Conservation (phyloP, 2,888 invertebrate species). For the Abrostola tripartita region DNA sequence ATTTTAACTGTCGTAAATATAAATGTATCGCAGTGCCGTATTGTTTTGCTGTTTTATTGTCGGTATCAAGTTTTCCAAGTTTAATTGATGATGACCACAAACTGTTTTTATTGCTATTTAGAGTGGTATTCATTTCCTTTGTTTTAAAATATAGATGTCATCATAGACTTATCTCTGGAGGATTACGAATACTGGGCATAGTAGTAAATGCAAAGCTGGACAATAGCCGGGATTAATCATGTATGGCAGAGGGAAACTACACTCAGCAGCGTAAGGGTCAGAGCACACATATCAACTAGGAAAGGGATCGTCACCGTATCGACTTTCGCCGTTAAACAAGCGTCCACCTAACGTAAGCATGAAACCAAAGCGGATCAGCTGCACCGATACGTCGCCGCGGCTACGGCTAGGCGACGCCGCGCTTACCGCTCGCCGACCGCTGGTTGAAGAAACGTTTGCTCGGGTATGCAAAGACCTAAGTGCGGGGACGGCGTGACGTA, state of each 20-base stretch:
- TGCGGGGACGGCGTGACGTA: too few relatives aligned
- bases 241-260: conserved; percentile 5
- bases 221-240: conserved; percentile 7
- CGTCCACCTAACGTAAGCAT: too few relatives aligned
- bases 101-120: conserved; percentile 40
- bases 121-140: conserved; percentile 14
- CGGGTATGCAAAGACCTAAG: too few relatives aligned
- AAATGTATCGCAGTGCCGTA: conserved; percentile 61
- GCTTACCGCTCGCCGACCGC: too few relatives aligned
- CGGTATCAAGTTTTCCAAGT: conserved; percentile 61
- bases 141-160: conserved; percentile 1
- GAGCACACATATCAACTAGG: too few relatives aligned
- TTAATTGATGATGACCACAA: conserved; percentile 67
- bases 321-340: too few relatives aligned
- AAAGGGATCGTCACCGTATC: too few relatives aligned
- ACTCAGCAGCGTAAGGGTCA: neutral
- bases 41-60: conserved; percentile 66
- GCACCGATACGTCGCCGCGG: too few relatives aligned
- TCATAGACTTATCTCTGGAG: neutral
- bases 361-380: too few relatives aligned
- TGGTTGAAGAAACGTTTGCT: too few relatives aligned
- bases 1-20: conserved; percentile 69
- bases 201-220: conserved; percentile 8
- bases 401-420: too few relatives aligned
- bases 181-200: neutral